Evolutionary conservation across 2,797 vertebrate genomes (phyloP).

Genomic region (Carduelis carduelis): DNA sequence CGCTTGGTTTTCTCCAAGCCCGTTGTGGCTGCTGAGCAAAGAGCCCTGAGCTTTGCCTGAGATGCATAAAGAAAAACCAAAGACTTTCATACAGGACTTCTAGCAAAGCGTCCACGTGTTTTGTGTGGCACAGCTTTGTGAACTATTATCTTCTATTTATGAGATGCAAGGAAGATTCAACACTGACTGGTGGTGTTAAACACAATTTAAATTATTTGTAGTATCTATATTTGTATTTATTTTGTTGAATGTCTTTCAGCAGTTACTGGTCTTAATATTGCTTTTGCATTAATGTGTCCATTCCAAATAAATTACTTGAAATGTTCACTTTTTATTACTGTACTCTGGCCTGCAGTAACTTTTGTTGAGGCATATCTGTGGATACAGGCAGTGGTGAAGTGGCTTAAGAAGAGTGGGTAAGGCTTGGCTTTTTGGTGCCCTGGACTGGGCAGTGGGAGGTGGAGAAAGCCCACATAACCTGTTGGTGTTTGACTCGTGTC

Average conservation of each 20-base stretch:
- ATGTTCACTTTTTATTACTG: conserved; percentile 68
- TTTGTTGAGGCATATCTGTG: not conserved
- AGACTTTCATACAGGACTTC: conserved; percentile 46
- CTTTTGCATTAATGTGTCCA: conserved; percentile 71
- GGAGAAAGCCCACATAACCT: not conserved
- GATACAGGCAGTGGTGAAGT: not conserved
- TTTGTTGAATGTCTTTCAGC: conserved; percentile 61
- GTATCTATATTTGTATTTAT: conserved; percentile 80
- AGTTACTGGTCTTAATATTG: conserved; percentile 73
- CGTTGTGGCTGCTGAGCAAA: conserved; percentile 63
- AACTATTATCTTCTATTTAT: conserved; percentile 67
- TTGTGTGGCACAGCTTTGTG: conserved; percentile 26
- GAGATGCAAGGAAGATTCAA: conserved; percentile 44
- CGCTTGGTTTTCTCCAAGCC: conserved; percentile 63
- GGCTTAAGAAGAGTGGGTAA: not conserved
- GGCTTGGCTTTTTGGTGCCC: not conserved
- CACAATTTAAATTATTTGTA: conserved; percentile 75
- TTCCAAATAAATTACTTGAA: conserved; percentile 75
- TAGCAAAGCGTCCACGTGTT: not conserved
- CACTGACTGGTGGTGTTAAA: conserved; percentile 60
- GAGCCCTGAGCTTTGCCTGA: conserved; percentile 49
- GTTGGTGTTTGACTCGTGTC: not conserved
- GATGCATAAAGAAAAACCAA: conserved; percentile 59
- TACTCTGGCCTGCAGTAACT: not conserved
- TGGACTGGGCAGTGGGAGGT: not conserved